Conservation (phyloP, 2,113 vertebrate genomes). For the Lampris incognitus region DNA sequence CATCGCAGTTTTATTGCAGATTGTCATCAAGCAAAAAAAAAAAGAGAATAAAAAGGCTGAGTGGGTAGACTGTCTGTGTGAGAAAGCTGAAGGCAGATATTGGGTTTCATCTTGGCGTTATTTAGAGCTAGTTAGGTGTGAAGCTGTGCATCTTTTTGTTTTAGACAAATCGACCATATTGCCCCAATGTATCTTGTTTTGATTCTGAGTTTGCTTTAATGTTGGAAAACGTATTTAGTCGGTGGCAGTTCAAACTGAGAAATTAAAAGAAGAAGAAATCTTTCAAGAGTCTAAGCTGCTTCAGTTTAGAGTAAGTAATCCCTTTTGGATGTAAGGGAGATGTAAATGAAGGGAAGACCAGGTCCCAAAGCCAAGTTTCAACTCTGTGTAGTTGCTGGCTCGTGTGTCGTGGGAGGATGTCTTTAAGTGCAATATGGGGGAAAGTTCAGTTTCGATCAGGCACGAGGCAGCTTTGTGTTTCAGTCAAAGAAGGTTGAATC, state of each 20-base stretch:
- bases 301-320: slow-evolving; percentile 1
- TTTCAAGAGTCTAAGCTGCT: not conserved
- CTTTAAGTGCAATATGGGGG: not conserved
- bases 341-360: not conserved
- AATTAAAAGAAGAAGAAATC: not conserved
- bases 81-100: slow-evolving; percentile 43
- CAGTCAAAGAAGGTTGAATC: too few relatives aligned
- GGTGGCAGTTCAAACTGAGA: slow-evolving; percentile 1
- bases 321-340: not conserved
- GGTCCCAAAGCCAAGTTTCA: slow-evolving; percentile 1
- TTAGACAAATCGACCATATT: slow-evolving; percentile 23
- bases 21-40: slow-evolving; percentile 55
- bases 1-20: slow-evolving; percentile 44
- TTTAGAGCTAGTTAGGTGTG: slow-evolving; percentile 56
- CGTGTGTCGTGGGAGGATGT: not conserved
- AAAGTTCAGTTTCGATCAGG: not conserved
- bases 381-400: not conserved
- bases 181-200: slow-evolving; percentile 36
- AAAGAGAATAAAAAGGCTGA: not conserved
- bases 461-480: too few relatives aligned
- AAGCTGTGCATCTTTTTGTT: slow-evolving; percentile 37
- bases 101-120: slow-evolving; percentile 35
- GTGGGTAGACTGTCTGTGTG: slow-evolving; percentile 38
- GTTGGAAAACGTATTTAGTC: slow-evolving; percentile 24
- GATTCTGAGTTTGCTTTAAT: slow-evolving; percentile 53